Conservation (phyloP, 64 coral and sea anemone genomes). For the Exaiptasia diaphana region DNA sequence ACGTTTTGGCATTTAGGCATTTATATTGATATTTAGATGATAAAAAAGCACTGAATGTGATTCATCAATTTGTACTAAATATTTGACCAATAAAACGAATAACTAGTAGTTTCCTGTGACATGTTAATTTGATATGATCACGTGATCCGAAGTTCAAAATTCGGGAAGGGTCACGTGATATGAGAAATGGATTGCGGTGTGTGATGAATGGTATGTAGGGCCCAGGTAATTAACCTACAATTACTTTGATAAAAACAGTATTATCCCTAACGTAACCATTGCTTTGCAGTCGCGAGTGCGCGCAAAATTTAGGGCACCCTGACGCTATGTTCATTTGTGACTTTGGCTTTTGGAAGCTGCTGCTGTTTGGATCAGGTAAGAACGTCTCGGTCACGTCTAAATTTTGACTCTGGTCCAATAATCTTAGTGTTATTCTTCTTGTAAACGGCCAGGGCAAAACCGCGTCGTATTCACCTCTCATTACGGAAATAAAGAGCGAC, state of each 20-base stretch:
- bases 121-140: no score
- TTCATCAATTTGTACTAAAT: no score
- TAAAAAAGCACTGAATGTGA: no score
- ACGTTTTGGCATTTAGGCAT: no score
- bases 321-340: conserved; percentile 80
- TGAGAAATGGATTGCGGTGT: no score
- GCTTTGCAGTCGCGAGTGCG: conserved; percentile 43
- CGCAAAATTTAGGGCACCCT: conserved; percentile 71
- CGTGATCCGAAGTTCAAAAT: no score
- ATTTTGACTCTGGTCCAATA: conserved; percentile 49
- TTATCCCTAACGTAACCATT: conserved; percentile 68
- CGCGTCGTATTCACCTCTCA: conserved; percentile 74
- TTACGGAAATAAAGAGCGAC: conserved; percentile 76
- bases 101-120: no score
- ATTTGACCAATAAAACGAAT: no score
- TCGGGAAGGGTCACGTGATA: no score
- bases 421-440: conserved; percentile 69
- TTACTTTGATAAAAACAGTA: conserved; percentile 71
- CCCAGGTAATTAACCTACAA: conserved; percentile 15
- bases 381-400: conserved; percentile 68
- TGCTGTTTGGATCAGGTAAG: conserved; percentile 84
- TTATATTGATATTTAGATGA: no score
- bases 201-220: no score
- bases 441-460: conserved; percentile 72
- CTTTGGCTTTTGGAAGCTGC: conserved; percentile 71